phyloP scores from a whole-genome alignment of 2,888 invertebrate genomes.

The Diogma glabrata region DNA sequence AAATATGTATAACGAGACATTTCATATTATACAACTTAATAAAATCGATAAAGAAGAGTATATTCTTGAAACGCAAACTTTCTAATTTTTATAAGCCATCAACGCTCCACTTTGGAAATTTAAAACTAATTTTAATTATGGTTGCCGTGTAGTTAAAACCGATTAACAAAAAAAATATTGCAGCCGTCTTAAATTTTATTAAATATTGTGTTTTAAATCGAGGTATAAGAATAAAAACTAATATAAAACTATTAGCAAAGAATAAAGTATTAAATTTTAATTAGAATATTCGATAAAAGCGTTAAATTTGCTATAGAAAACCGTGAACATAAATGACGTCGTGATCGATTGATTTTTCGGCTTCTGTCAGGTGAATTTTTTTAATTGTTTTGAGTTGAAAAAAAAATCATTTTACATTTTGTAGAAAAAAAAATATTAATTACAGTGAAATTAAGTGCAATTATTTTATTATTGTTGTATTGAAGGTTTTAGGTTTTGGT shows the following conservation, averaged over 20 bases:
- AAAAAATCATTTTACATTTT: background rate
- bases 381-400: constrained; percentile 4
- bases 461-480: background rate
- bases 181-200: too few relatives aligned
- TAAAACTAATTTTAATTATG: too few relatives aligned
- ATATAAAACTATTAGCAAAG: background rate
- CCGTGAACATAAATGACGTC: constrained; percentile 4
- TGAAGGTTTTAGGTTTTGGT: constrained; percentile 6
- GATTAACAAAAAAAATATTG: background rate
- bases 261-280: background rate
- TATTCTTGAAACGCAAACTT: too few relatives aligned
- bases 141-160: constrained; percentile 5
- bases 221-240: background rate
- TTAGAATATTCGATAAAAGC: background rate
- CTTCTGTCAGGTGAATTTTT: constrained; percentile 9
- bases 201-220: background rate
- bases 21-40: too few relatives aligned
- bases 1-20: too few relatives aligned
- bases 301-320: background rate
- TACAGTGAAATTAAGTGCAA: background rate
- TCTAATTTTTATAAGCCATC: too few relatives aligned
- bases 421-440: background rate
- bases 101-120: too few relatives aligned
- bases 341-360: background rate
- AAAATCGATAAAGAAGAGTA: too few relatives aligned